phyloP scores from a whole-genome alignment of 2,888 invertebrate genomes.

The Xylocampa areola region DNA sequence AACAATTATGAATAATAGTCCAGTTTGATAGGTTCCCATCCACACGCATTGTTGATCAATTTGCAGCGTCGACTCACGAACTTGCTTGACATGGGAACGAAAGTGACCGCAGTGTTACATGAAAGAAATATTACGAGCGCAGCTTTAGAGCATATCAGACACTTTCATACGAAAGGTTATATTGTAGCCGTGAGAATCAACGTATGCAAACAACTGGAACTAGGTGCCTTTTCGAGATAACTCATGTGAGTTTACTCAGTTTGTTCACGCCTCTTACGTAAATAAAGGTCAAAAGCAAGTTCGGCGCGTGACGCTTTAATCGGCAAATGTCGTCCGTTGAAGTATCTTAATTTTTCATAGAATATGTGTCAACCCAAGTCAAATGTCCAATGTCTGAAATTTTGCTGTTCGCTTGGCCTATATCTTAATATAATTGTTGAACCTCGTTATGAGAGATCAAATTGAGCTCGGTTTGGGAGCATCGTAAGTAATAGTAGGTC shows the following conservation, averaged over 20 bases:
- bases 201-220: constrained; percentile 72
- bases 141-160: constrained; percentile 69
- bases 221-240: constrained; percentile 58
- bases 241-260: constrained; percentile 71
- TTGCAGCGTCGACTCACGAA: constrained; percentile 62
- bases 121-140: constrained; percentile 62
- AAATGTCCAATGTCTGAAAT: background rate
- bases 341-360: constrained; percentile 6
- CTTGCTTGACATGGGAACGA: constrained; percentile 67
- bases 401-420: background rate
- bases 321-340: constrained; percentile 17
- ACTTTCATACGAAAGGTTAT: constrained; percentile 78
- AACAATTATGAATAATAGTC: constrained; percentile 54
- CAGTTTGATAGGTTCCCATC: constrained; percentile 61
- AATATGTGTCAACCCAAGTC: background rate
- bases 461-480: background rate
- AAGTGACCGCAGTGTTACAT: constrained; percentile 64
- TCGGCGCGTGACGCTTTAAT: constrained; percentile 23
- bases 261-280: constrained; percentile 80
- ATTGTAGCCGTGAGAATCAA: constrained; percentile 80
- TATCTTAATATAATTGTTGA: background rate
- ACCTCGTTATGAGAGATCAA: background rate
- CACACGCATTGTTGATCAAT: constrained; percentile 67
- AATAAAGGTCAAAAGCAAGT: constrained; percentile 76
- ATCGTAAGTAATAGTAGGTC: background rate